Percentiles rank a stretch among this genome's conserved stretches.
These are phyloP conservation scores for Orgyia antiqua DNA, from an alignment of 2,888 invertebrate species.

Conservation along the genomic window DNA sequence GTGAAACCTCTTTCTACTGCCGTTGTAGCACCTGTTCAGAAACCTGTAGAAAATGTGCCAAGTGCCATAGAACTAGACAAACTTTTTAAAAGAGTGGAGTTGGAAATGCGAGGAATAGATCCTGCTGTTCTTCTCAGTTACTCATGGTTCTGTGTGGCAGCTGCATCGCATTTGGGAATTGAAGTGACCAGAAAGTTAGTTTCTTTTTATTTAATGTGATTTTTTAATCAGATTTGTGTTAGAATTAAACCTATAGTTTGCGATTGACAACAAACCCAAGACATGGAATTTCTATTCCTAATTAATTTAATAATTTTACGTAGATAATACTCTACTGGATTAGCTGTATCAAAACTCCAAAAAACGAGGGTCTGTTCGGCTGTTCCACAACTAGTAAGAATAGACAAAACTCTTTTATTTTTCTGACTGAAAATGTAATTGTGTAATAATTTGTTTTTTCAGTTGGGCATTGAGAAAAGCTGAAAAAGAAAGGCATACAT, in stretches of 20 bases:
- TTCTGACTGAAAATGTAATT: too few relatives aligned
- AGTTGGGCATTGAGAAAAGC: constrained; percentile 87
- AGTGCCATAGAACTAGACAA: constrained; percentile 80
- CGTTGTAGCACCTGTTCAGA: constrained; percentile 31
- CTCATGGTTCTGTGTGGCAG: constrained; percentile 87
- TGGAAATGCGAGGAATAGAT: constrained; percentile 94
- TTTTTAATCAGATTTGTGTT: too few relatives aligned
- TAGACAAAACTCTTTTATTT: too few relatives aligned
- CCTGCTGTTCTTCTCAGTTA: constrained; percentile 93
- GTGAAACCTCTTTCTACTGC: constrained; percentile 39
- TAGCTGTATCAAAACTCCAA: too few relatives aligned
- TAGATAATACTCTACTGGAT: too few relatives aligned
- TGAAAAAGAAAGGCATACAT: constrained; percentile 85
- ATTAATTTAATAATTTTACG: too few relatives aligned
- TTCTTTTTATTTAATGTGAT: too few relatives aligned
- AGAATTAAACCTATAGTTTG: too few relatives aligned
- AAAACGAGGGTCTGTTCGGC: too few relatives aligned
- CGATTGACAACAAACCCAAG: too few relatives aligned
- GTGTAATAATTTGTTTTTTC: constrained; percentile 34
- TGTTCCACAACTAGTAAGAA: too few relatives aligned
- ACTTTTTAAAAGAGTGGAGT: constrained; percentile 87
- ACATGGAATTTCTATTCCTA: too few relatives aligned
- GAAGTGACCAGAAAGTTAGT: constrained; percentile 83
- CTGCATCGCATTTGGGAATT: constrained; percentile 89
- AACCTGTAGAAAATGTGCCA: constrained; percentile 35